A percentile compares a stretch with the other conserved stretches of the same genome.
Conservation (phyloP, 2,888 invertebrate species). For the Thecophora atra region DNA sequence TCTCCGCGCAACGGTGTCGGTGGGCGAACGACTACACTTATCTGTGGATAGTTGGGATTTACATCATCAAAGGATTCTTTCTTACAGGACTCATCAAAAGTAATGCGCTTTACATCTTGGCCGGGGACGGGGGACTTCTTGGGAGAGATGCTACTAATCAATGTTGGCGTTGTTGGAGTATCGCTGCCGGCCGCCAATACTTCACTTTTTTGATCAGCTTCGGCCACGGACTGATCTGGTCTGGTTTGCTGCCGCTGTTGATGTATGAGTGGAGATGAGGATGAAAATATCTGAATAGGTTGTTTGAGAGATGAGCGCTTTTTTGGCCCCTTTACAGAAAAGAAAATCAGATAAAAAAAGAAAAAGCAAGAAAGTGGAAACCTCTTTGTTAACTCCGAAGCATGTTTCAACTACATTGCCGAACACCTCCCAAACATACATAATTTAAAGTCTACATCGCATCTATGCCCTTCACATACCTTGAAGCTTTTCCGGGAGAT, state of each 20-base stretch:
- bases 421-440: too few species aligned
- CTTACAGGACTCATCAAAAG: slow-evolving; percentile 67
- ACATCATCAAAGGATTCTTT: slow-evolving; percentile 67
- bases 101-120: slow-evolving; percentile 66
- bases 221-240: slow-evolving; percentile 53
- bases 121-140: slow-evolving; percentile 56
- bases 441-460: too few species aligned
- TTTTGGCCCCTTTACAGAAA: slow-evolving; percentile 55
- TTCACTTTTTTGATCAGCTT: slow-evolving; percentile 55
- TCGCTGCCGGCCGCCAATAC: slow-evolving; percentile 36
- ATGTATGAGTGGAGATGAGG: slow-evolving; percentile 53
- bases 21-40: slow-evolving; percentile 79
- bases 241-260: slow-evolving; percentile 54
- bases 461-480: slow-evolving; percentile 49
- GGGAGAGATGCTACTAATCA: slow-evolving; percentile 49
- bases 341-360: slow-evolving; percentile 47
- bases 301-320: slow-evolving; percentile 61
- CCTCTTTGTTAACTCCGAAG: background rate
- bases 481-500: slow-evolving; percentile 83
- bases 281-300: slow-evolving; percentile 40
- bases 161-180: slow-evolving; percentile 10
- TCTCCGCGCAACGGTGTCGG: slow-evolving; percentile 78
- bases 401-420: too few species aligned
- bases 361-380: slow-evolving; percentile 42
- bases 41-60: slow-evolving; percentile 70